Percentiles rank a stretch among this genome's conserved stretches.
phyloP scores from a whole-genome alignment of 2,113 vertebrate genomes.

The Erythrolamprus reginae region DNA sequence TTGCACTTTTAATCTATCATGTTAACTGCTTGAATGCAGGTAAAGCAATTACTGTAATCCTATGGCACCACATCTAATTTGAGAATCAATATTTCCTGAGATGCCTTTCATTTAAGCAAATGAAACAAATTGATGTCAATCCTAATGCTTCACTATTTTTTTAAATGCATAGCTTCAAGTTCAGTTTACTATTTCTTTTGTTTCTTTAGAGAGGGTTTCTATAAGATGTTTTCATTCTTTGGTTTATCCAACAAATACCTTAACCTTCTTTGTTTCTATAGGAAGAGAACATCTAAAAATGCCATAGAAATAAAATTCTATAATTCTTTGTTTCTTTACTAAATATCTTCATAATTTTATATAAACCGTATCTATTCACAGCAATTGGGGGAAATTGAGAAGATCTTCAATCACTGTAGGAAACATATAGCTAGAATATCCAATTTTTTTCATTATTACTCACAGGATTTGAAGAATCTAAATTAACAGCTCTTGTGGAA shows the following conservation, averaged over 20 bases:
- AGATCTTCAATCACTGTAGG: neutral
- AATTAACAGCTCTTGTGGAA: conserved; percentile 29
- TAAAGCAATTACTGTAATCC: neutral
- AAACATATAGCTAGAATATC: neutral
- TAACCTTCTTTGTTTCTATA: neutral
- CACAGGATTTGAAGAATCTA: conserved; percentile 33
- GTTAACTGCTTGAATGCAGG: neutral
- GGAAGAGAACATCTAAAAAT: neutral
- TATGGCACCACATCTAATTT: neutral
- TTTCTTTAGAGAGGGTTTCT: neutral
- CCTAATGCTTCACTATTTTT: neutral
- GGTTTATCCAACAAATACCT: neutral
- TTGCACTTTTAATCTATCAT: neutral
- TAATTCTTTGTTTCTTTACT: neutral
- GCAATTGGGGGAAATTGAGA: neutral
- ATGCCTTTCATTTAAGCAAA: neutral
- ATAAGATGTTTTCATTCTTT: neutral
- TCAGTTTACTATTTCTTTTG: neutral
- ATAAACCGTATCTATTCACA: neutral
- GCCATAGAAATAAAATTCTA: neutral
- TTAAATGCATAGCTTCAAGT: neutral
- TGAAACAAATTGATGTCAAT: neutral
- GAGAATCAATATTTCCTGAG: neutral
- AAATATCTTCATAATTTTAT: neutral
- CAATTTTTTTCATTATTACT: neutral